Evolutionary conservation across 2,797 vertebrate species (phyloP).

Genomic region (Syngnathus acus): DNA sequence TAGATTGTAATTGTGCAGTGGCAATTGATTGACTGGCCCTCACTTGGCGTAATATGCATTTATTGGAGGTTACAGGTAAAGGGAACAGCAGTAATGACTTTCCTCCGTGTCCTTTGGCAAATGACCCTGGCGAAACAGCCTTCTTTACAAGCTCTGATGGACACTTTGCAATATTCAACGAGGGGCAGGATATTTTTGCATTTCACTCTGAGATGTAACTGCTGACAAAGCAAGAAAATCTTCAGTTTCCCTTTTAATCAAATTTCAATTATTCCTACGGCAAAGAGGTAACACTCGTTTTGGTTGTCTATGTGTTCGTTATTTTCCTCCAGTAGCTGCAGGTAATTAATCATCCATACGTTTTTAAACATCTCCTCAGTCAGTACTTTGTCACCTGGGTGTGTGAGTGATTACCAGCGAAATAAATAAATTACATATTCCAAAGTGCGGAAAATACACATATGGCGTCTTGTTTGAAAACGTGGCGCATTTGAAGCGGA

Average conservation of each 20-base stretch:
- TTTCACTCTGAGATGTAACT: slow-evolving; percentile 57
- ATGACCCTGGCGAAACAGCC: slow-evolving; percentile 61
- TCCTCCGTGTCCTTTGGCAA: slow-evolving; percentile 62
- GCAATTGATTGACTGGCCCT: slow-evolving; percentile 64
- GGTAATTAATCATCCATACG: slow-evolving; percentile 74
- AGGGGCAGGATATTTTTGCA: slow-evolving; percentile 48
- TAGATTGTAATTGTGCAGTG: slow-evolving; percentile 64
- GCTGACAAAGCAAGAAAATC: slow-evolving; percentile 62
- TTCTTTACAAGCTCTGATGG: slow-evolving; percentile 48
- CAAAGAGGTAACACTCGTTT: slow-evolving; percentile 48
- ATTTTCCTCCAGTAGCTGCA: slow-evolving; percentile 62
- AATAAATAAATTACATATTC: slow-evolving; percentile 69
- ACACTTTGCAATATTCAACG: slow-evolving; percentile 55
- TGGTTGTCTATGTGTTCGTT: slow-evolving; percentile 53
- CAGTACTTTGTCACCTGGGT: slow-evolving; percentile 60
- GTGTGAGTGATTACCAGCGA: slow-evolving; percentile 66
- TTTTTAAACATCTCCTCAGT: slow-evolving; percentile 69
- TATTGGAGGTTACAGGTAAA: slow-evolving; percentile 67
- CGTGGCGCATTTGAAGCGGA: slow-evolving; percentile 61
- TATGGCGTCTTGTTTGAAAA: slow-evolving; percentile 65
- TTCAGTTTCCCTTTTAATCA: slow-evolving; percentile 69
- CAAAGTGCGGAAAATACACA: slow-evolving; percentile 67
- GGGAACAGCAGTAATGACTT: slow-evolving; percentile 56
- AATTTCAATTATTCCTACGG: slow-evolving; percentile 68
- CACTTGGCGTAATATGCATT: slow-evolving; percentile 64